Evolutionary conservation across 2,888 invertebrate genomes (phyloP), one percentile per base, ranked within the genome.

Genomic region (Sepiola atlantica): DNA sequence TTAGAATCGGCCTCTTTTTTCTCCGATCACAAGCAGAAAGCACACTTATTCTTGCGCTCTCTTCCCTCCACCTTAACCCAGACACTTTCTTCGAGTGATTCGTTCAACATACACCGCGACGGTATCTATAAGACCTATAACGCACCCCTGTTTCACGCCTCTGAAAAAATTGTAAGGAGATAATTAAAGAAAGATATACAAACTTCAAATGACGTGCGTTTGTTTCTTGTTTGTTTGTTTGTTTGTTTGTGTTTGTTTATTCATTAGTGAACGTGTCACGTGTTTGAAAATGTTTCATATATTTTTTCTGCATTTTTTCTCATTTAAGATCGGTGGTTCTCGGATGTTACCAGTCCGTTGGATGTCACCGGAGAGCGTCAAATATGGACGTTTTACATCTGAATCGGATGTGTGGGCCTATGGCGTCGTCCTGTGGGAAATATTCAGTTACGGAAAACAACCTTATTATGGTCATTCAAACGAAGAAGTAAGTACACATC

Each of bases 381-480:
- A 97, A 93, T 97, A 97, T 95, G 97, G 97, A 45, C 96, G 97
- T 94, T 97, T 97, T 95, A 97, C 97, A 8, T 96, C 96, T 12
- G 97, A 97, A 95, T 97, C 97, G 0, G 97, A 97, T 95, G 97
- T 97, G 91, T 97, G 97, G 97, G 97, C 97, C 55, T 97, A 96
- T 94, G 97, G 97, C 4, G 97, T 97, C 20, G 97, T 97, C 0
- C 95, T 97, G 54, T 97, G 97, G 97, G 97, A 97, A 95, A 97
- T 97, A 90, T 97, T 97, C 95, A 97, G 97, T 90, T 97, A 95
- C 94, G 97, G 97, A 45, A 96, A 97, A 94, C 97, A 97, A 95
- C 97, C 97, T 0, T 97, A 97, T 96, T 97, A 97, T 94, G 97
- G 97, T 16, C 97, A 97, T 94, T 96, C 97, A 32, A 97, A 97